Evolutionary conservation across 2,888 invertebrate species (phyloP), one percentile per base, ranked within the genome.

Genomic region (Eupithecia vulgata): DNA sequence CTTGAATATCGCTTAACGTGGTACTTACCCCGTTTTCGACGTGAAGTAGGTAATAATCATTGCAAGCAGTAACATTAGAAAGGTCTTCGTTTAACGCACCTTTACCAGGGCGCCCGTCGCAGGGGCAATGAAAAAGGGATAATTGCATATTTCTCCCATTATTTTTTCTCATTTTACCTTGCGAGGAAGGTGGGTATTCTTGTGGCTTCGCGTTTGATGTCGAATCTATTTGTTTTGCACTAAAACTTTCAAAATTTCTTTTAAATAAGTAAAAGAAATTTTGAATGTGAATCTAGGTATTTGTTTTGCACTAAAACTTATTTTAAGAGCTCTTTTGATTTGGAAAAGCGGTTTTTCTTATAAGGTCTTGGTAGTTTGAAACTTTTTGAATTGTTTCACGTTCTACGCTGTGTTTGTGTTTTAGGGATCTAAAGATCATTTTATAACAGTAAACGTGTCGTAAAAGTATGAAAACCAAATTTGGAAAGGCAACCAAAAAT

Each of bases 111-210:
- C 37, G 62, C 68, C 48, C 48, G 48, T 75, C 78, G 69, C 76
- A 67, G 76, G n/a, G 72, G 83, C 84, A 85, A 88, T 88, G 87
- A 88, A 90, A 75, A 89, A 89, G 88, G 90, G 89, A 91, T 91
- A 90, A 90, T 90, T 90, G 86, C 85, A 86, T 88, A 88, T 84
- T 86, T 86, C 80, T 78, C 79, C 84, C 86, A 85, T 88, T 87
- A 86, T 86, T 88, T 87, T 89, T 89, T 88, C 86, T 86, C 87
- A 85, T 89, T 88, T 87, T 84, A 84, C 84, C 85, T 86, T 82
- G 82, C 82, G 82, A 83, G 81, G 76, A 15, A 45, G 71, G 71
- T 42, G 30, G 34, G 42, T 65, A 74, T 71, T 71, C 70, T 74
- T 15, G 59, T 35, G 61, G 8, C 12, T 48, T 42, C 21, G 37